Evolutionary conservation across 2,113 vertebrate species (phyloP).

Genomic region (Anser cygnoides): DNA sequence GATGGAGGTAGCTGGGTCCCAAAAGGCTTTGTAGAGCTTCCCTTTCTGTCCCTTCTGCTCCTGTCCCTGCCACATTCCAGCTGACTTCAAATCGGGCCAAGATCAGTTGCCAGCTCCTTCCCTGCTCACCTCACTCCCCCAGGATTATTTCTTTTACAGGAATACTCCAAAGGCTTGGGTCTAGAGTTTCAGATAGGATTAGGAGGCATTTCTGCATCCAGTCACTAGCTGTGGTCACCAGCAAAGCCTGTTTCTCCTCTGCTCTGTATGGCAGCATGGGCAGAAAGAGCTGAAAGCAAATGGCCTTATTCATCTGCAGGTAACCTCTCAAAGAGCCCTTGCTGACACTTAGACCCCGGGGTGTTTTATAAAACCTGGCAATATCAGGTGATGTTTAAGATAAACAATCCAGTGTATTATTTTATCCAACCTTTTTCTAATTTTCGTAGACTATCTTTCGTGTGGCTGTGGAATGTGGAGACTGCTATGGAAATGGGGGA

Average conservation of each 20-base stretch:
- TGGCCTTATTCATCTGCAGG: neutral
- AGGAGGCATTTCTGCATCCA: neutral
- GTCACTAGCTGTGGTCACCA: rapidly evolving
- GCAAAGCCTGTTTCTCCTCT: neutral
- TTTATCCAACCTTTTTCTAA: neutral
- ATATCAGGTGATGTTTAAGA: neutral
- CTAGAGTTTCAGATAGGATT: neutral
- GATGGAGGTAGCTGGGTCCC: rapidly evolving
- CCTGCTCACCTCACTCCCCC: neutral
- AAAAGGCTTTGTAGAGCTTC: neutral
- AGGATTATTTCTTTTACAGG: neutral
- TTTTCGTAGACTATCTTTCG: neutral
- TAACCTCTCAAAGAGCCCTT: neutral
- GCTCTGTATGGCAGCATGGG: neutral
- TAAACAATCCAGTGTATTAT: neutral
- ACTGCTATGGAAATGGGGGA: neutral
- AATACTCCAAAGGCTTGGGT: neutral
- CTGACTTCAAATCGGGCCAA: neutral
- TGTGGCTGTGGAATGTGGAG: neutral
- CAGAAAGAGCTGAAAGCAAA: neutral
- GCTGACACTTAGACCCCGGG: rapidly evolving
- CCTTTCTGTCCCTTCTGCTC: neutral
- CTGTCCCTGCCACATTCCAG: neutral
- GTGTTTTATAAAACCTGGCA: neutral
- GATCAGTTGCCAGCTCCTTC: neutral